phyloP scores from a whole-genome alignment of 2,113 vertebrate species.

The Neolamprologus kungweensis region DNA sequence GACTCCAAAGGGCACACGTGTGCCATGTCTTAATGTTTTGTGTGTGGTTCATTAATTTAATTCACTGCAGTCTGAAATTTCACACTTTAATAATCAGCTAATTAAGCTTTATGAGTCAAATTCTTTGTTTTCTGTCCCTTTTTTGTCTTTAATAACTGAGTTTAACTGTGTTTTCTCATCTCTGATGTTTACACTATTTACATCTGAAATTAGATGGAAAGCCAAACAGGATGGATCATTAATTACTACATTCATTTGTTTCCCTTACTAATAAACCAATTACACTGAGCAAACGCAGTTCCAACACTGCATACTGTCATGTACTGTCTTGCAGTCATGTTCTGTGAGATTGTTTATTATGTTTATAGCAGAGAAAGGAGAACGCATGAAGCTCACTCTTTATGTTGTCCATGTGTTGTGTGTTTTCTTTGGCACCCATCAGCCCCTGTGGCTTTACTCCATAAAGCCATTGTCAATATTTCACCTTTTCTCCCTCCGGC shows the following conservation, averaged over 20 bases:
- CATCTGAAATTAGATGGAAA: not conserved
- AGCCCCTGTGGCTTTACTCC: not conserved
- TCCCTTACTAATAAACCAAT: not conserved
- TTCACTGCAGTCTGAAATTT: not conserved
- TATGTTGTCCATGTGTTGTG: slow-evolving; percentile 10
- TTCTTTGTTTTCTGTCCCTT: not conserved
- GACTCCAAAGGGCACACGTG: not conserved
- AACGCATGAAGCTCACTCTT: slow-evolving; percentile 1
- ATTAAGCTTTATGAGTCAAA: not conserved
- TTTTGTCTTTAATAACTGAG: not conserved
- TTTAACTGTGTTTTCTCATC: not conserved
- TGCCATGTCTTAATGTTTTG: not conserved
- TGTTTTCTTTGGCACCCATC: not conserved
- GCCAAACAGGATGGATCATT: not conserved
- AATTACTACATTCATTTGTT: not conserved
- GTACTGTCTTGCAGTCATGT: not conserved
- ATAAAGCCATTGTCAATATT: not conserved
- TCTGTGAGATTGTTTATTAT: not conserved
- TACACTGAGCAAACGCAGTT: not conserved
- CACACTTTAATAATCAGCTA: not conserved
- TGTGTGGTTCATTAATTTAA: not conserved
- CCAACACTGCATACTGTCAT: not conserved
- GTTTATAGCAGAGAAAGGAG: slow-evolving; percentile 6
- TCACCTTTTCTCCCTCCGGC: not conserved
- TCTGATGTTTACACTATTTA: not conserved